Base-by-base conservation (phyloP, 2,797 vertebrate species). In the Falco peregrinus region DNA sequence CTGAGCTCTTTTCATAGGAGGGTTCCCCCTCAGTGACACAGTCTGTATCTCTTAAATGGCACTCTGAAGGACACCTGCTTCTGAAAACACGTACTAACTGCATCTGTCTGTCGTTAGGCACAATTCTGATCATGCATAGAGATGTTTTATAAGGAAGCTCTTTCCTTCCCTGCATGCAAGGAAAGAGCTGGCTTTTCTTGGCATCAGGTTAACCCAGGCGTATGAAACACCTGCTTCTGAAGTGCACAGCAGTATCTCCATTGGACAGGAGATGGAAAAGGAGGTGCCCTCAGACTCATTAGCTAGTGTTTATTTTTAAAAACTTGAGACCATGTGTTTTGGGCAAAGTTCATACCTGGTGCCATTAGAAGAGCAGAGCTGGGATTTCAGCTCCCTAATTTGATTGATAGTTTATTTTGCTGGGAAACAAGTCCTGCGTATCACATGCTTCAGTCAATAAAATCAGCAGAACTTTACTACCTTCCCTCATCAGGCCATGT, bases 11-110 rank as follows among this genome's bases (percentile, higher is more conserved):
- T n/a, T 48, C 45, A 37, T 15, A 21, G 31, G 31, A 64, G 16
- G 18, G 6, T 90, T 5, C 29, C n/a, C 0, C 0, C 16, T 59
- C 45, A 28, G 24, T 12, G 24, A 6, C 54, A 33, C 47, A 26
- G 1, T 26, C 47, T 59, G 11, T 21, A 9, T 47, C 21, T 77
- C 35, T 33, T 41, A 67, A 26, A 67, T 16, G 41, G 31, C 25
- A 16, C 28, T 14, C 56, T 17, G 11, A 76, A 90, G 60, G 60
- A 86, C 16, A 16, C 13, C 24, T 74, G 0, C 26, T 41, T 70
- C 41, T 73, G 37, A 37, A 78, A 84, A 54, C 14, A 13, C 0
- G 0, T n/a, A 6, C 47, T 53, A 31, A 25, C 68, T 39, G 17
- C 24, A 4, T 70, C 64, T 65, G 8, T 33, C 45, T 74, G 25